These are phyloP conservation scores for Pomatostomus ruficeps DNA, from an alignment of 2,113 vertebrate genomes.

Conservation along the genomic window DNA sequence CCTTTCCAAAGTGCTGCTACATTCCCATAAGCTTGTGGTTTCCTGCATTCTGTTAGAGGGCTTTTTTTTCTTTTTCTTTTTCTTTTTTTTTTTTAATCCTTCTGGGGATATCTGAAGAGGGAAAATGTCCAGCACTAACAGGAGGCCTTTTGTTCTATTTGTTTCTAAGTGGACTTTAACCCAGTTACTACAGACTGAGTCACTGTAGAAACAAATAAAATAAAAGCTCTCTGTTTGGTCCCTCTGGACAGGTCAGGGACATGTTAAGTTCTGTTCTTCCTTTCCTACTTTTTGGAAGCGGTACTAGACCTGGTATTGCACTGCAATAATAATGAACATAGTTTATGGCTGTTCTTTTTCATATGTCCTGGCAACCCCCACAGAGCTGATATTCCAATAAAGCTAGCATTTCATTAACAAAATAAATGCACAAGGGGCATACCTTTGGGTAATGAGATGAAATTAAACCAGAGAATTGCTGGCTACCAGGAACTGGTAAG, in stretches of 20 bases:
- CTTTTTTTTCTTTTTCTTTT: not conserved
- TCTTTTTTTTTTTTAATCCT: constrained; percentile 53
- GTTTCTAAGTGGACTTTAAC: constrained; percentile 80
- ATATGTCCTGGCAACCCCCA: constrained; percentile 17
- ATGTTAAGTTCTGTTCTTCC: constrained; percentile 39
- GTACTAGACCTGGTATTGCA: not conserved
- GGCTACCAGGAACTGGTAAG: not conserved
- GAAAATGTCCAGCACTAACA: constrained; percentile 80
- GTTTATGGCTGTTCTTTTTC: constrained; percentile 35
- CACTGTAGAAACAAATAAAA: constrained; percentile 79
- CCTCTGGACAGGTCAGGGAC: constrained; percentile 65
- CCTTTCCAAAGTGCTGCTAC: constrained; percentile 71
- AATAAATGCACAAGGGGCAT: not conserved
- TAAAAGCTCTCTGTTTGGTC: constrained; percentile 72
- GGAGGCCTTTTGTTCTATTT: constrained; percentile 77
- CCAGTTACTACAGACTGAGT: constrained; percentile 79
- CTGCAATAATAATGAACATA: constrained; percentile 20
- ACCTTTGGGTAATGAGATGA: not conserved
- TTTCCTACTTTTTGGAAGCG: constrained; percentile 11
- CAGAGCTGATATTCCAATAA: constrained; percentile 5
- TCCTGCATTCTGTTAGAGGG: constrained; percentile 71
- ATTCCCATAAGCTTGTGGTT: constrained; percentile 72
- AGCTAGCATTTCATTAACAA: constrained; percentile 34
- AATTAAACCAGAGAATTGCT: not conserved
- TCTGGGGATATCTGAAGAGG: constrained; percentile 78